phyloP scores from a whole-genome alignment of 2,797 vertebrate species.

The Poecilia picta region DNA sequence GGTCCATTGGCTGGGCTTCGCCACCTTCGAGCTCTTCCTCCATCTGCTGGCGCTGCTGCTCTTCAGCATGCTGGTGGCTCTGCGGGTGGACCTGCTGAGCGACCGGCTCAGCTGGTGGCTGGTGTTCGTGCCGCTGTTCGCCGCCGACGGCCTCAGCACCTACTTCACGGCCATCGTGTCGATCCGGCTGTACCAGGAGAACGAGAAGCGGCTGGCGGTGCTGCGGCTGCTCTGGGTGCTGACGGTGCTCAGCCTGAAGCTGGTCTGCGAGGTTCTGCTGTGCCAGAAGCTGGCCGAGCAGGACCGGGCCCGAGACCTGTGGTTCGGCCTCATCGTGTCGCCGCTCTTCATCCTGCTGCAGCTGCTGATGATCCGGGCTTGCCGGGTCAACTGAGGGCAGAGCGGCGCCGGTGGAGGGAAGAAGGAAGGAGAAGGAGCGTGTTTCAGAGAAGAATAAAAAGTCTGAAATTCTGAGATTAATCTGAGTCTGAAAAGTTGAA shows the following conservation, averaged over 20 bases:
- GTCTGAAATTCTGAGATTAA: too few species aligned
- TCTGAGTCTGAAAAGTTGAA: too few species aligned
- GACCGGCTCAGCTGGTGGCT: conserved; percentile 90
- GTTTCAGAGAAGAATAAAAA: neutral
- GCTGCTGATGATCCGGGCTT: conserved; percentile 97
- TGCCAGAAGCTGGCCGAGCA: conserved; percentile 95
- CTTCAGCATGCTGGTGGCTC: conserved; percentile 91
- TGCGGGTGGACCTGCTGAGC: conserved; percentile 84
- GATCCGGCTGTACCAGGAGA: conserved; percentile 97
- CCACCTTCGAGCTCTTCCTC: conserved; percentile 95
- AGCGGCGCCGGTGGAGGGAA: conserved; percentile 2
- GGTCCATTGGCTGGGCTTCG: conserved; percentile 97
- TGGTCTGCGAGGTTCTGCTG: conserved; percentile 96
- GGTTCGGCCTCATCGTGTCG: conserved; percentile 94
- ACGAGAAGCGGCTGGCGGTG: conserved; percentile 94
- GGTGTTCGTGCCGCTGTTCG: conserved; percentile 92
- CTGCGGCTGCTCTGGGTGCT: conserved; percentile 97
- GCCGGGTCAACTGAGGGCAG: conserved; percentile 88
- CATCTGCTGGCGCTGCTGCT: conserved; percentile 89
- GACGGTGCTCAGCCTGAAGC: conserved; percentile 96
- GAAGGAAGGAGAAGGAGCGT: too few species aligned
- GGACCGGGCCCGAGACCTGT: conserved; percentile 87
- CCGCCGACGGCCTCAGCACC: conserved; percentile 96
- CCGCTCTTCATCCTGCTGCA: conserved; percentile 97
- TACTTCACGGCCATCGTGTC: conserved; percentile 98